Conservation (phyloP, 2,113 vertebrate species). For the Oenanthe melanoleuca region DNA sequence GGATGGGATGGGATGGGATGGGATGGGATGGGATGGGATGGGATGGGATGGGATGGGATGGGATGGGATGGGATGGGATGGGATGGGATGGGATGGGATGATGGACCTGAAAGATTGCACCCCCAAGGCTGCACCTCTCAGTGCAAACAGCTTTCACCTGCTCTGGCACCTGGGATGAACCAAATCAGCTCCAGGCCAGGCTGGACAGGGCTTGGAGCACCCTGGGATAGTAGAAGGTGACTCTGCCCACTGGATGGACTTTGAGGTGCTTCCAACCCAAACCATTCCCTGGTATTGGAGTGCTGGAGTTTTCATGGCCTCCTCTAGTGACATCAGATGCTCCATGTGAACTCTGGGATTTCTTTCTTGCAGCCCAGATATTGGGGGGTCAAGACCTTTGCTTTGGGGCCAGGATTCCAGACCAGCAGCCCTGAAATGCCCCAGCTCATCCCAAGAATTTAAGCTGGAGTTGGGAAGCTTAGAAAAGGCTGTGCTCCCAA, state of each 20-base stretch:
- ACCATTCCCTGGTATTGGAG: background rate
- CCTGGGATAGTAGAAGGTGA: background rate
- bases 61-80: background rate
- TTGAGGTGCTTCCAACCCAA: background rate
- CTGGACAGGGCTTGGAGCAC: background rate
- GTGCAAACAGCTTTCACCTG: background rate
- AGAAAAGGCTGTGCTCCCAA: background rate
- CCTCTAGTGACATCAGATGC: background rate
- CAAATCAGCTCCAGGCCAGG: background rate
- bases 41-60: background rate
- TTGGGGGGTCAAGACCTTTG: background rate
- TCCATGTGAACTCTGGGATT: background rate
- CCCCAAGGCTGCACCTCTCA: background rate
- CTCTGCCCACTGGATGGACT: background rate
- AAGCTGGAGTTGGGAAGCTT: background rate
- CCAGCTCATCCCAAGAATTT: background rate
- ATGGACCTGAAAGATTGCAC: background rate
- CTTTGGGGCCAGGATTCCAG: background rate
- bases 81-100: background rate
- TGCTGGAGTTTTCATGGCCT: fast-evolving
- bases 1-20: background rate
- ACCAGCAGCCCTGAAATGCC: background rate
- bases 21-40: background rate
- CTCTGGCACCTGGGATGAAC: background rate
- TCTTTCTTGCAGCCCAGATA: background rate